phyloP scores from a whole-genome alignment of 1,140 invertebrate species.

The Microplitis mediator region DNA sequence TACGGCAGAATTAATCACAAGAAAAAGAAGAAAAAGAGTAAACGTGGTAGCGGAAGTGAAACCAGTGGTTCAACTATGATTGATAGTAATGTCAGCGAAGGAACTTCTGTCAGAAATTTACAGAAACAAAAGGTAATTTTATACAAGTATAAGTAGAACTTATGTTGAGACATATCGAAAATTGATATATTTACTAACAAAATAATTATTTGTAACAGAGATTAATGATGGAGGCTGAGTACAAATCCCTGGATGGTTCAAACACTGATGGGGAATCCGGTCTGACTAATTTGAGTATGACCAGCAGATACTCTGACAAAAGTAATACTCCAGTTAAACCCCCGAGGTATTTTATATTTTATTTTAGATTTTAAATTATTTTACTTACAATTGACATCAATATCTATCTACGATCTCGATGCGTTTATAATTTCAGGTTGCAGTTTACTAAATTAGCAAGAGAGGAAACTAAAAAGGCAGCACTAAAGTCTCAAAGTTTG shows the following conservation, averaged over 20 bases:
- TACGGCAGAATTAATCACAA: not conserved
- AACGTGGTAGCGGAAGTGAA: not conserved
- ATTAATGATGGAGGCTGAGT: not conserved
- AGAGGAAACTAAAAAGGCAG: slow-evolving; percentile 47
- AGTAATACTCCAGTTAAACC: no score
- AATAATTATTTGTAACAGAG: slow-evolving; percentile 2
- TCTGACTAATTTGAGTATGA: not conserved
- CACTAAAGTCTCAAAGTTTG: slow-evolving; percentile 46
- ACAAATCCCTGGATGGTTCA: not conserved
- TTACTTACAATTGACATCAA: no score
- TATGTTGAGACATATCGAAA: not conserved
- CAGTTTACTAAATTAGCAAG: slow-evolving; percentile 51
- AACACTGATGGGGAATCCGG: not conserved
- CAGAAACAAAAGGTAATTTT: not conserved
- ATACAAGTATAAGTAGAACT: not conserved
- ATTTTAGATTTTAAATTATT: no score
- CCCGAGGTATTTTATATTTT: no score
- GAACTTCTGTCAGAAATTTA: not conserved
- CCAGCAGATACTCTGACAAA: no score
- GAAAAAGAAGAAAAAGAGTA: not conserved
- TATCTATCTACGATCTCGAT: no score
- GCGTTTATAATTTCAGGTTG: no score
- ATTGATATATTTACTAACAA: not conserved
- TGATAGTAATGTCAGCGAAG: not conserved
- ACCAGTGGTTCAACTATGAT: not conserved